phyloP scores from a whole-genome alignment of 2,888 invertebrate genomes.

The Cephus pygmeus region DNA sequence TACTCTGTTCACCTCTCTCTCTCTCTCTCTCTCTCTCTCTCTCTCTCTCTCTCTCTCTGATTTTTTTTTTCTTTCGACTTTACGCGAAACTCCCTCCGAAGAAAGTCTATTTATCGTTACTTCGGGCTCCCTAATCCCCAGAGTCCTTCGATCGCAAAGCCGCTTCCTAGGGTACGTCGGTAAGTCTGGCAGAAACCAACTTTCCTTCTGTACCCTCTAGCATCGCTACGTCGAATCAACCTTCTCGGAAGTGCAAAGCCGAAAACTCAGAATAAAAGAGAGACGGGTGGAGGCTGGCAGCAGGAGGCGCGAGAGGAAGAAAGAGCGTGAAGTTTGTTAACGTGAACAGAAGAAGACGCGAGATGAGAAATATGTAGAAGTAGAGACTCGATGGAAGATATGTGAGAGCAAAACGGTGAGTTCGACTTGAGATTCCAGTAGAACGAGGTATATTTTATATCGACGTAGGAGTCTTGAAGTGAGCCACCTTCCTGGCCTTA shows the following conservation, averaged over 20 bases:
- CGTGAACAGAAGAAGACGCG: not conserved
- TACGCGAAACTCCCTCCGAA: conserved; percentile 3
- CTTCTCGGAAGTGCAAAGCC: not conserved
- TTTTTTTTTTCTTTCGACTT: conserved; percentile 9
- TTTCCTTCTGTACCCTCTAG: not conserved
- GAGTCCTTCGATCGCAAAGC: not conserved
- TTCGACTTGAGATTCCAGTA: not conserved
- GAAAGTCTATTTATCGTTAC: conserved; percentile 8
- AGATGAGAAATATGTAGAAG: not conserved
- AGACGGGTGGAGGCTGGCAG: not conserved
- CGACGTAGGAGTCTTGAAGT: not conserved
- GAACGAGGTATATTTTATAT: not conserved
- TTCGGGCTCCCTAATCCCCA: not conserved
- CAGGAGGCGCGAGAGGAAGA: not conserved
- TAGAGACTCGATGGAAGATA: not conserved
- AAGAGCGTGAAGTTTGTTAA: not conserved
- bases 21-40: conserved; percentile 15
- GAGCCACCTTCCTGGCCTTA: conserved; percentile 10
- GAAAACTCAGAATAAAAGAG: not conserved
- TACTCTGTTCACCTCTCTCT: conserved; percentile 14
- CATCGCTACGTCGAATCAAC: not conserved
- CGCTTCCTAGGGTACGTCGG: not conserved
- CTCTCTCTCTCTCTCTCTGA: conserved; percentile 10
- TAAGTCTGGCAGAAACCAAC: not conserved
- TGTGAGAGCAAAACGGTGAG: not conserved